Conservation (phyloP, 2,888 invertebrate species). For the Plagodis dolabraria region DNA sequence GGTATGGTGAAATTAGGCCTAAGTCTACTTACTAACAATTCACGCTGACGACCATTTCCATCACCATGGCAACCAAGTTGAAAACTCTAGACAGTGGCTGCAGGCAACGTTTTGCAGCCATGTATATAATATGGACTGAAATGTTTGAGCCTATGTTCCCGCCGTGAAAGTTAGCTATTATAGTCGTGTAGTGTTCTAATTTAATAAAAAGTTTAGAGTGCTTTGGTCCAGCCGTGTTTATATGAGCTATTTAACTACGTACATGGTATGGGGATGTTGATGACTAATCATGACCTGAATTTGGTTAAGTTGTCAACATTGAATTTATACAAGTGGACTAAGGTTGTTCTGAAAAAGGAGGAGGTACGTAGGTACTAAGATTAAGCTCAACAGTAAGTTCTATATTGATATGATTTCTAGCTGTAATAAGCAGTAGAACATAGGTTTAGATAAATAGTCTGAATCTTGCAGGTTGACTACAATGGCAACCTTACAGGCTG, state of each 20-base stretch:
- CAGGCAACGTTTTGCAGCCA: conserved; percentile 49
- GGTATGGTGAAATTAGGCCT: too few relatives aligned
- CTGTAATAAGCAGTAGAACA: too few relatives aligned
- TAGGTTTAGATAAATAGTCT: too few relatives aligned
- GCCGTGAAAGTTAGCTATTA: conserved; percentile 48
- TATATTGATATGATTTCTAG: not conserved
- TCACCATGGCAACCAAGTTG: conserved; percentile 57
- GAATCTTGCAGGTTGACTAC: too few relatives aligned
- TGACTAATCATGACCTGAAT: conserved; percentile 36
- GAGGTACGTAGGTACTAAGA: not conserved
- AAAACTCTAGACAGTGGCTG: conserved; percentile 44
- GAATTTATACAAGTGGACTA: not conserved
- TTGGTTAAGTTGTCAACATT: conserved; percentile 1
- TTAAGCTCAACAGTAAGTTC: not conserved
- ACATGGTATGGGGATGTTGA: not conserved
- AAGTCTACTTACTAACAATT: too few relatives aligned
- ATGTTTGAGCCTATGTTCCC: conserved; percentile 60
- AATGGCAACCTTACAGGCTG: too few relatives aligned
- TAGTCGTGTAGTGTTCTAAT: conserved; percentile 9
- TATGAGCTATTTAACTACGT: not conserved
- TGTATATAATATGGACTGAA: conserved; percentile 48
- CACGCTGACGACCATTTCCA: conserved; percentile 13
- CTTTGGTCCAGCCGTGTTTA: conserved; percentile 1
- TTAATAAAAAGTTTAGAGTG: conserved; percentile 13
- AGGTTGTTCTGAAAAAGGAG: not conserved